These are phyloP conservation scores for Platanista minor DNA, from an alignment of 2,113 vertebrate species.

Conservation along the genomic window DNA sequence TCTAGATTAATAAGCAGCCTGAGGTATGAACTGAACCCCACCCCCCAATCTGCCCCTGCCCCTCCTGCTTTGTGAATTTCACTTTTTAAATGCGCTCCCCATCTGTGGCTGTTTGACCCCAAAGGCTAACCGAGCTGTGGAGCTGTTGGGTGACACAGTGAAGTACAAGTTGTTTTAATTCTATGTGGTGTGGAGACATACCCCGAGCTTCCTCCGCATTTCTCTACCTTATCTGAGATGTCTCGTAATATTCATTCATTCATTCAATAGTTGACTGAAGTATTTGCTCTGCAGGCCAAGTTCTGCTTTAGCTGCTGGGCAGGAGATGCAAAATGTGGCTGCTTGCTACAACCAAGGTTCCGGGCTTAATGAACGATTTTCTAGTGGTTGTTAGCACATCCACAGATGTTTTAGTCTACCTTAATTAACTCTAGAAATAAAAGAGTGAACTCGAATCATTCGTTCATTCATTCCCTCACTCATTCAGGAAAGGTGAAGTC, in stretches of 20 bases:
- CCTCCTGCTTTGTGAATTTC: slow-evolving; percentile 1
- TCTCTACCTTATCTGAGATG: accelerated
- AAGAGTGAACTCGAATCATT: neutral
- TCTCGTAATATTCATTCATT: neutral
- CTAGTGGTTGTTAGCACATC: neutral
- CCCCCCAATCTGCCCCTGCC: neutral
- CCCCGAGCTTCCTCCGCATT: neutral
- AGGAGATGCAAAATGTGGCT: neutral
- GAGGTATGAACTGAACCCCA: neutral
- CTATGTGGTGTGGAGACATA: neutral
- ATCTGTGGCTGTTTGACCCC: neutral
- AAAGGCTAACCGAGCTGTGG: neutral
- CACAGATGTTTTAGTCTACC: neutral
- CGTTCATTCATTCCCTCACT: neutral
- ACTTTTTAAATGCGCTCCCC: neutral
- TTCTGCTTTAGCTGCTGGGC: neutral
- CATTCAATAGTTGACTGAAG: neutral
- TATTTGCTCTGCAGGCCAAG: neutral
- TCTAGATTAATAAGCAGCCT: neutral
- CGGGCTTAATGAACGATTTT: neutral
- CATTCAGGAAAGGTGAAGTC: neutral
- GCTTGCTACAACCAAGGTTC: neutral
- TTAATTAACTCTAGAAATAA: slow-evolving; percentile 18
- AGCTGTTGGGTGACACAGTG: neutral
- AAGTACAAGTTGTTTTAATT: neutral